phyloP scores from a whole-genome alignment of 1,140 invertebrate species.

The Sinella curviseta region DNA sequence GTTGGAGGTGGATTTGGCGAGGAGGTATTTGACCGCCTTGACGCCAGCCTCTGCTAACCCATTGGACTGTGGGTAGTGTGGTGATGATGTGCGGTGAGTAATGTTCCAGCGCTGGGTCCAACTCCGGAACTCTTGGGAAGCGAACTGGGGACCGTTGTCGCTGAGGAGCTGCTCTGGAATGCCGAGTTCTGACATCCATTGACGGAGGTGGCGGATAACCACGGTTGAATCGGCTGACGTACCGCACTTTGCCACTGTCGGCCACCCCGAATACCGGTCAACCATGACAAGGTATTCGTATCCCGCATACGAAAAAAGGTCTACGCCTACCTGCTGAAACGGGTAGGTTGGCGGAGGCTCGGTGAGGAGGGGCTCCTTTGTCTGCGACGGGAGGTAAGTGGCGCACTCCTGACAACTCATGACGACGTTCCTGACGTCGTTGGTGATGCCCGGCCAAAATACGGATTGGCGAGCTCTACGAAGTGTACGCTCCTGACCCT shows the following conservation, averaged over 20 bases:
- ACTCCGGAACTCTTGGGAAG: constrained; percentile 52
- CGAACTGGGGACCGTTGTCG: constrained; percentile 56
- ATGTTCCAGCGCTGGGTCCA: constrained; percentile 56
- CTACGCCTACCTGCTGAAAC: neutral
- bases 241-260: neutral
- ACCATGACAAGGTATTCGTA: constrained; percentile 17
- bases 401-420: neutral
- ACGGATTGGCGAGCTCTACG: neutral
- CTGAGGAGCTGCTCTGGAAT: constrained; percentile 53
- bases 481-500: neutral
- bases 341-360: neutral
- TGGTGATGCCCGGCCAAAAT: neutral
- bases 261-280: neutral
- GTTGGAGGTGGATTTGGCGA: neutral
- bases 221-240: neutral
- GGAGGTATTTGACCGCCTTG: constrained; percentile 38
- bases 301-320: neutral
- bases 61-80: constrained; percentile 49
- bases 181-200: constrained; percentile 37
- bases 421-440: neutral
- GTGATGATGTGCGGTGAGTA: constrained; percentile 52
- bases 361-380: neutral
- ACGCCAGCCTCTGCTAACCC: constrained; percentile 44
- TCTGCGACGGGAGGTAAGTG: neutral
- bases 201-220: neutral